Percentiles rank a stretch among this genome's conserved stretches.
These are phyloP conservation scores for Phalacrocorax pelagicus DNA, from an alignment of 2,113 vertebrate genomes.

Conservation along the genomic window DNA sequence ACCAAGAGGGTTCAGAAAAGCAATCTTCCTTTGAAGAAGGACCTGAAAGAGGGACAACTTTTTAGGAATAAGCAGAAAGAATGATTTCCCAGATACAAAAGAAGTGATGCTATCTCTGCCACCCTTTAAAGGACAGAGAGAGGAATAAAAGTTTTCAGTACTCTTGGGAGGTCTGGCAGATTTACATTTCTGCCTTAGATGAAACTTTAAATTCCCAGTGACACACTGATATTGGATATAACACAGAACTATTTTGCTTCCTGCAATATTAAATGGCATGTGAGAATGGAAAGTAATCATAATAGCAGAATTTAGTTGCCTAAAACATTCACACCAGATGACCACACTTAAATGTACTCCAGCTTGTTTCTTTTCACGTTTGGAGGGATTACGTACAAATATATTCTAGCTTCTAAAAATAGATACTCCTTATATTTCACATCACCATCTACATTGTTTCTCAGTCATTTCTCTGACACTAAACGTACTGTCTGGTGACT, in stretches of 20 bases:
- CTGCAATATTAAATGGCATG: slow-evolving; percentile 52
- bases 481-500: background rate
- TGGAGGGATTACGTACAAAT: background rate
- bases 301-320: background rate
- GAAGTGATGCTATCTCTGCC: slow-evolving; percentile 43
- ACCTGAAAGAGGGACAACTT: slow-evolving; percentile 1
- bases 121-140: slow-evolving; percentile 46
- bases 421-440: background rate
- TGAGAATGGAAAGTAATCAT: slow-evolving; percentile 44
- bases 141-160: slow-evolving; percentile 49
- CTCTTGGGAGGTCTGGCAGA: slow-evolving; percentile 77
- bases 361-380: slow-evolving; percentile 39
- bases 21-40: slow-evolving; percentile 4
- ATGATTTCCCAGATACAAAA: background rate
- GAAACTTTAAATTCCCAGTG: slow-evolving; percentile 64
- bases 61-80: background rate
- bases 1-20: background rate
- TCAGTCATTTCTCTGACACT: background rate
- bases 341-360: slow-evolving; percentile 65
- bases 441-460: background rate
- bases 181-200: slow-evolving; percentile 53
- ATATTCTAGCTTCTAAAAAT: background rate
- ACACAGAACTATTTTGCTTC: slow-evolving; percentile 50
- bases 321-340: slow-evolving; percentile 27
- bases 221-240: slow-evolving; percentile 68